Percentiles rank a stretch among this genome's conserved stretches.
Evolutionary conservation across 2,888 invertebrate species (phyloP).

Genomic region (Dynastes hyllus): DNA sequence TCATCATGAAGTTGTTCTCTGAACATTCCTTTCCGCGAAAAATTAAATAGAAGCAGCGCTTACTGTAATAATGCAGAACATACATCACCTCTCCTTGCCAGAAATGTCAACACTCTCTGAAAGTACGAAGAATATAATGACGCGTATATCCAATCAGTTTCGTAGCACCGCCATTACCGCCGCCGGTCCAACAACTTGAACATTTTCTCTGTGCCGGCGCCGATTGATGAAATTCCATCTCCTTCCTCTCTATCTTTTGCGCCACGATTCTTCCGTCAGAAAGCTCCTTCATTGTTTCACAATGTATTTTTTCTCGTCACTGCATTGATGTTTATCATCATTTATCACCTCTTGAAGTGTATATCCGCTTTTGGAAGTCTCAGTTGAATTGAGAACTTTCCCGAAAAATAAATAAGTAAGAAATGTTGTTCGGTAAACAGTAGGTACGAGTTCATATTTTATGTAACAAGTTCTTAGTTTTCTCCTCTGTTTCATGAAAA

Average conservation of each 20-base stretch:
- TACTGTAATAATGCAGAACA: conserved; percentile 19
- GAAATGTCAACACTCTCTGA: conserved; percentile 28
- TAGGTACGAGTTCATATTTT: background rate
- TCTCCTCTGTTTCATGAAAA: background rate
- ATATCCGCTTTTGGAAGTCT: conserved; percentile 19
- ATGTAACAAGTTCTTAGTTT: background rate
- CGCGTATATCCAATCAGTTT: conserved; percentile 34
- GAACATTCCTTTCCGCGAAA: background rate
- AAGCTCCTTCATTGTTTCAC: conserved; percentile 18
- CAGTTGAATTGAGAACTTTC: background rate
- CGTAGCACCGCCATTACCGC: background rate
- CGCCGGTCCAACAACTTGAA: conserved; percentile 16
- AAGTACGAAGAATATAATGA: conserved; percentile 28
- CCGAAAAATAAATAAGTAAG: conserved; percentile 20
- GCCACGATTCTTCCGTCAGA: conserved; percentile 1
- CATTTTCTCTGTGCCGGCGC: background rate
- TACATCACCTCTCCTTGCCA: conserved; percentile 6
- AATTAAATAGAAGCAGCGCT: background rate
- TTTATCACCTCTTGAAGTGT: conserved; percentile 6
- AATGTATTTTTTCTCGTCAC: conserved; percentile 10
- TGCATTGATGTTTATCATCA: conserved; percentile 32
- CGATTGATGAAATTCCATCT: conserved; percentile 21
- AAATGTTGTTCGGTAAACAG: conserved; percentile 26
- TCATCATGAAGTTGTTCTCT: background rate
- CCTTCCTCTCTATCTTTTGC: background rate